Conservation (phyloP, 2,888 invertebrate species). For the Conus canariensis region DNA sequence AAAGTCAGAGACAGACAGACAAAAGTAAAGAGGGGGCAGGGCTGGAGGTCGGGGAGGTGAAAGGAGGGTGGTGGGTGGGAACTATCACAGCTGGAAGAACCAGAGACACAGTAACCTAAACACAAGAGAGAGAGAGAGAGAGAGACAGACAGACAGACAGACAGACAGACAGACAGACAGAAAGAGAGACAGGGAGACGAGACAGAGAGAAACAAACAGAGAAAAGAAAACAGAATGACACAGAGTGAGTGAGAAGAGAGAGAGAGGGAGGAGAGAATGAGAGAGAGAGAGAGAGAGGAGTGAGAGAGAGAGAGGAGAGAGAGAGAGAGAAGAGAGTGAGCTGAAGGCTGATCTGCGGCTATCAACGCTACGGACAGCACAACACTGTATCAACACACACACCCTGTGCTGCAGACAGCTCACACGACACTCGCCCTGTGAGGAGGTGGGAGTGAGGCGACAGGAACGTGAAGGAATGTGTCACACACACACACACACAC, state of each 20-base stretch:
- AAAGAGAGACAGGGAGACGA: background rate
- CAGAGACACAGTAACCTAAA: background rate
- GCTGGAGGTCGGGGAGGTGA: too few species aligned
- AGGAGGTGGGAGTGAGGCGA: too few species aligned
- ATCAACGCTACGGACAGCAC: too few species aligned
- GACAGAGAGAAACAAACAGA: too few species aligned
- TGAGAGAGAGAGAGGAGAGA: background rate
- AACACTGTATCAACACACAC: too few species aligned
- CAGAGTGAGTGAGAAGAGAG: too few species aligned
- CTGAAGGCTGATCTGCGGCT: background rate
- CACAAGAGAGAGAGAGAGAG: background rate
- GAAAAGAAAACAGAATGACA: background rate
- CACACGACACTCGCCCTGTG: too few species aligned
- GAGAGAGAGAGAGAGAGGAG: background rate
- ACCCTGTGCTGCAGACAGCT: too few species aligned
- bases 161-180: background rate
- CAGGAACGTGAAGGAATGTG: background rate
- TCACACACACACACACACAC: background rate
- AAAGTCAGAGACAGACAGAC: background rate
- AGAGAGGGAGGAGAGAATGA: background rate
- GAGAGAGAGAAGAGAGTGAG: background rate
- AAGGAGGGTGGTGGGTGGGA: too few species aligned
- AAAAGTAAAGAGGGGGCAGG: background rate
- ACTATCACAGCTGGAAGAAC: background rate
- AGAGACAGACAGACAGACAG: background rate